Evolutionary conservation across 2,888 invertebrate species (phyloP), one percentile per base, ranked within the genome.

Genomic region (Xestia rhomboidea): DNA sequence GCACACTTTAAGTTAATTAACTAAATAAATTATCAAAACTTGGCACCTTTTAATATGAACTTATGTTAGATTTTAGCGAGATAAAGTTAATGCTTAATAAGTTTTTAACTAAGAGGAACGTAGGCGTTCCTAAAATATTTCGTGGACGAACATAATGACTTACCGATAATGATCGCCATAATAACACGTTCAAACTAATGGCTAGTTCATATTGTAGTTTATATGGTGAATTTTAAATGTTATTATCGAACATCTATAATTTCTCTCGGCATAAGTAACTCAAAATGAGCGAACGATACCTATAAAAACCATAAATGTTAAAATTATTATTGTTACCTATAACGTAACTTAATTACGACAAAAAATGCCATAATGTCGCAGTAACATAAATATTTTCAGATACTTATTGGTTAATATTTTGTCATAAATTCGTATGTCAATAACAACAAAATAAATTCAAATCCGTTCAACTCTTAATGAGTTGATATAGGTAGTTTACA

Each of bases 141-240:
- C 93, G 92, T 94, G 93, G 92, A 90, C 89, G 90, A 90, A 91
- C 88, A 90, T 95, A 94, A 95, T 93, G 94, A 93, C 90, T 92
- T 93, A 92, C 89, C 90, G 95, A 96, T 95, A 93, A 93, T 91
- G 88, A 95, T 95, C 95, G 89, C 83, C 82, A 85, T 94, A 94
- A 94, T 93, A 91, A 93, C 88, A 93, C 89, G 91, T 88, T 91
- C 87, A 78, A 82, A 89, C 84, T 89, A 91, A 93, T 92, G 83
- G 89, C 85, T 89, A 91, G 90, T 83, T 85, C 76, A 82, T 87
- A 87, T 89, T 90, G 87, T 89, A 89, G 89, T 89, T 87, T 89
- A 88, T 88, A 85, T 87, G 8, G 86, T 89, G 84, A 84, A 86
- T 84, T 85, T 85, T 89, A 76, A 85, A 82, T 83, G 69, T 88